A percentile compares a stretch with the other conserved stretches of the same genome.
phyloP scores from a whole-genome alignment of 2,113 vertebrate species.

The Platichthys flesus region DNA sequence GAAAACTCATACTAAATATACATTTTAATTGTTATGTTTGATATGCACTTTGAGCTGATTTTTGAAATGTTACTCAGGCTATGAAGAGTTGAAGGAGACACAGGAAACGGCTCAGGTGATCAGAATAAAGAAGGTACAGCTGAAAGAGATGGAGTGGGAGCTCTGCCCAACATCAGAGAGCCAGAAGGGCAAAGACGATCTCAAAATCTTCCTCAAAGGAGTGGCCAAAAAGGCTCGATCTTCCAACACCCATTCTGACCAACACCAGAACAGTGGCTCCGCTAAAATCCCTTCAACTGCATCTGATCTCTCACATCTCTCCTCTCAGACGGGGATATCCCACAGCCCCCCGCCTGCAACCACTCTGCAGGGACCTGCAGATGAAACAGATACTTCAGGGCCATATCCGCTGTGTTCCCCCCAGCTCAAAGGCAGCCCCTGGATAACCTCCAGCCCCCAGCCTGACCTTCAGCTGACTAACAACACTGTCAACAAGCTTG shows the following conservation, averaged over 20 bases:
- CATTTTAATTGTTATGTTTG: background rate
- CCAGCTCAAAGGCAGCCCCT: constrained; percentile 71
- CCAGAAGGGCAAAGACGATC: constrained; percentile 86
- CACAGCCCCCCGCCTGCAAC: background rate
- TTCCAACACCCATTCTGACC: constrained; percentile 69
- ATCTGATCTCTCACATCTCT: constrained; percentile 71
- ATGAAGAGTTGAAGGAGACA: constrained; percentile 89
- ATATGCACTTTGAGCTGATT: background rate
- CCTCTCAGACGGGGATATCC: constrained; percentile 67
- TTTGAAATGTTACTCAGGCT: constrained; percentile 78
- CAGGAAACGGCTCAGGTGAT: constrained; percentile 78
- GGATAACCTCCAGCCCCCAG: constrained; percentile 78
- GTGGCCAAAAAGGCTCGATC: constrained; percentile 90
- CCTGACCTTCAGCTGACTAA: constrained; percentile 79
- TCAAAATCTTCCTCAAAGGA: constrained; percentile 94
- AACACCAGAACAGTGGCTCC: constrained; percentile 58
- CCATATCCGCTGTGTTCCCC: constrained; percentile 72
- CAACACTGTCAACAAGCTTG: constrained; percentile 83
- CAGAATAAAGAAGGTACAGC: constrained; percentile 88
- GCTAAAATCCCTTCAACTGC: constrained; percentile 63
- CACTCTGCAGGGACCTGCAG: constrained; percentile 52
- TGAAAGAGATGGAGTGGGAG: constrained; percentile 66
- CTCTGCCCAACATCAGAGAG: constrained; percentile 68
- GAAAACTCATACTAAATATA: constrained; percentile 36
- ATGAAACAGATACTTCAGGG: constrained; percentile 74